Base-by-base conservation (phyloP, 2,113 vertebrate genomes). In the Muntiacus muntjak region DNA sequence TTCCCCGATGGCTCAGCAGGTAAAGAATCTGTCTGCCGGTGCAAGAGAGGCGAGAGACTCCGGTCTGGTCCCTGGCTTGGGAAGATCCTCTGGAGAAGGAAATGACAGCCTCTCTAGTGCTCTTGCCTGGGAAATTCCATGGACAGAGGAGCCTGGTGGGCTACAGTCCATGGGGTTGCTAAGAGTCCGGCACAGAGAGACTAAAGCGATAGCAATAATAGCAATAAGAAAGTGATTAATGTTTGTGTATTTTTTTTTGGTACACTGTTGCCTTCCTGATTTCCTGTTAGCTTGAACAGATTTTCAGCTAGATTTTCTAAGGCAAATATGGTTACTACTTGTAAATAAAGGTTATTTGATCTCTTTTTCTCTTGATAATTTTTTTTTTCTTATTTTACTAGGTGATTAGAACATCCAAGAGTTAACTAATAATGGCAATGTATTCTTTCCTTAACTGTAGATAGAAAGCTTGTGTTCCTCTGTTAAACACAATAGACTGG, bases 291-390 rank as follows among this genome's bases (percentile, higher is more conserved):
- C 71, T 3, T 4, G 26, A 45, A 96, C n/a, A 23, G 28, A 16
- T 71, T 90, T 91, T 78, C n/a, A 82, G 58, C 28, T 87, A 87
- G 50, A 47, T 71, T 94, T 96, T 87, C 95, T 94, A 74, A 50
- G 52, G 43, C 85, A 25, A 93, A 40, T 76, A 85, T 5, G 14
- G 26, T 36, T 62, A 64, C 76, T 26, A 84, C 28, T 23, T 54
- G 28, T 78, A 78, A 88, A 16, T 55, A 93, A 67, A 82, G 36
- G 52, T 45, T 12, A 87, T n/a, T 58, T 40, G 6, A 52, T 25
- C 28, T 40, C 40, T 6, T 87, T 87, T 87, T 50, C 21, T 85
- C 91, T 86, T 55, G 16, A 85, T 45, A n/a, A 12, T 64, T 89
- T 2, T 57, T n/a, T n/a, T 85, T 96, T 71, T 87, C 6, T 89